Evolutionary conservation across 1,140 invertebrate genomes (phyloP).

Genomic region (Melanaphis sacchari): DNA sequence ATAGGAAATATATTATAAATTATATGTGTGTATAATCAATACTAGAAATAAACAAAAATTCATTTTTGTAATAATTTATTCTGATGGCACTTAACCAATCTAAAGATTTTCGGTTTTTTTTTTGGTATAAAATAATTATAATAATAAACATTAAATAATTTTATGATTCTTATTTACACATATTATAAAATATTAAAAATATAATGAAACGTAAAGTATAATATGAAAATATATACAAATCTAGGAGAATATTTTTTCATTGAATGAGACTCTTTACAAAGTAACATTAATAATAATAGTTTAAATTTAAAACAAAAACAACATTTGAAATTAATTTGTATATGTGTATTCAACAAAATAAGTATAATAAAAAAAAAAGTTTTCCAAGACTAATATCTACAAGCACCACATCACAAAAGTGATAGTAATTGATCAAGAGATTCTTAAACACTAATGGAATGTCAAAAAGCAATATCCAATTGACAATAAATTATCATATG

Average conservation of each 20-base stretch:
- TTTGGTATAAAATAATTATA: slow-evolving; percentile 27
- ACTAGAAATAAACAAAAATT: slow-evolving; percentile 13
- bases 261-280: neutral
- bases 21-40: neutral
- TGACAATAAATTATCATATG: neutral
- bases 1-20: neutral
- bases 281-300: neutral
- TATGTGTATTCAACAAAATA: neutral
- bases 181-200: neutral
- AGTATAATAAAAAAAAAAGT: slow-evolving; percentile 14
- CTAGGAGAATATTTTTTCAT: neutral
- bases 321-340: neutral
- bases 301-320: neutral
- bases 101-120: neutral
- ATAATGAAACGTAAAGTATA: neutral
- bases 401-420: slow-evolving; percentile 30
- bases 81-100: slow-evolving; percentile 22
- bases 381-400: slow-evolving; percentile 17
- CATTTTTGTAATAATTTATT: neutral
- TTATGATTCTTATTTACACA: neutral
- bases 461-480: neutral
- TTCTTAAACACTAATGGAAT: slow-evolving; percentile 22
- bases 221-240: neutral
- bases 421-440: neutral
- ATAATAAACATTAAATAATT: neutral